Evolutionary conservation across 2,113 vertebrate species (phyloP), one percentile per base, ranked within the genome.

Genomic region (Mesoclemmys tuberculata): DNA sequence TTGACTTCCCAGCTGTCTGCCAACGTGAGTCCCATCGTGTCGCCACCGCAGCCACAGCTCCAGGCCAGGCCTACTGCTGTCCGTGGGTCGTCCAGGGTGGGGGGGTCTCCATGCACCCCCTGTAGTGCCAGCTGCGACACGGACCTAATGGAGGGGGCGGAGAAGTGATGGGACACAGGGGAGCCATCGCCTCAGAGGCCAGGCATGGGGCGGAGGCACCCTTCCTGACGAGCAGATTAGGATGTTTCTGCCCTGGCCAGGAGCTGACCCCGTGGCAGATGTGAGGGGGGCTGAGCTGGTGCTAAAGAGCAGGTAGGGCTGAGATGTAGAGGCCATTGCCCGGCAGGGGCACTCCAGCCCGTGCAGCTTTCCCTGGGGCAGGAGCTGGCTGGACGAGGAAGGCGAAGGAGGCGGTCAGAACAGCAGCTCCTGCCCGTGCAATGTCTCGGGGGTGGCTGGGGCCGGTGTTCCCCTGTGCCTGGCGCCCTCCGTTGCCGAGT

Each of bases 1-100:
- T 97, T 99, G 93, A 99, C 99, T 0, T 99, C 99, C 10, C 99
- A 99, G 98, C 98, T 99, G 13, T 99, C 99, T 1, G 99, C 99
- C 84, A 99, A 99, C 0, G 99, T 99, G 98, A 97, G 99, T 98
- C 46, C 74, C 44, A 4, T 18, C 0, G 0, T 38, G 24, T 4
- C 46, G 46, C 8, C 46, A 5, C 13, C 14, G 51, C 0, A 2
- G 38, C 10, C 90, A 14, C 24, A 41, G 56, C 14, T 38, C 51
- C 12, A 1, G 80, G 12, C 80, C 13, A 41, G 16, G 79, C 46
- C 46, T 31, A 8, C 2, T 6, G 14, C 46, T 2, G 35, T 38
- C 38, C 21, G n/a, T 75, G 38, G 0, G 2, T 52, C 2, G 29
- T 54, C 29, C 0, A 0, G 26, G 11, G 64, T 24, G 11, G 86